phyloP scores from a whole-genome alignment of 1,140 invertebrate species.

The Bombus superbus region DNA sequence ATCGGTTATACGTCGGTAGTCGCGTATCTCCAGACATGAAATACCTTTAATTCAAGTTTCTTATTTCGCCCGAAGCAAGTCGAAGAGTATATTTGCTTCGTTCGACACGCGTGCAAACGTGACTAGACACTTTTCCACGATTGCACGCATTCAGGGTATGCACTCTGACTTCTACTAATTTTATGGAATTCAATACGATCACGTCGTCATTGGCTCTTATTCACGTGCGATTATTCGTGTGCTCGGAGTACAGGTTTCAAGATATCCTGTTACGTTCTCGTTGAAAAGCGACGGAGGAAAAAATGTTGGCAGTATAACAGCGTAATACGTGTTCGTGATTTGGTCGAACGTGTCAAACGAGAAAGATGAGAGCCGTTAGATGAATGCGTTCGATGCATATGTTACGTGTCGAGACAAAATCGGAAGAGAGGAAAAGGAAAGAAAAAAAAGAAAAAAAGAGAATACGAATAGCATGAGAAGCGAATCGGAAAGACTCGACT shows the following conservation, averaged over 20 bases:
- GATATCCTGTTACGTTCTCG: slow-evolving; percentile 7
- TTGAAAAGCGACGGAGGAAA: neutral
- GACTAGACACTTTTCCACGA: slow-evolving; percentile 62
- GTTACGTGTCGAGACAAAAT: slow-evolving; percentile 5
- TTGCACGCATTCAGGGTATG: slow-evolving; percentile 58
- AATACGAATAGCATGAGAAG: slow-evolving; percentile 36
- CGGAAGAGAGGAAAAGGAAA: neutral
- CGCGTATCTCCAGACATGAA: neutral
- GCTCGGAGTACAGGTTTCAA: neutral
- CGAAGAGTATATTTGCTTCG: neutral
- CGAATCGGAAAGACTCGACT: slow-evolving; percentile 75
- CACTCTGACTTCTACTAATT: slow-evolving; percentile 59
- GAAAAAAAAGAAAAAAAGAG: neutral
- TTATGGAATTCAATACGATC: slow-evolving; percentile 52
- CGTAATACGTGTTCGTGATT: slow-evolving; percentile 50
- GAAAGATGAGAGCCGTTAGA: neutral
- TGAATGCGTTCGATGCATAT: slow-evolving; percentile 40
- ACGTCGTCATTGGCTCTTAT: slow-evolving; percentile 43
- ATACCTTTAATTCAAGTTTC: slow-evolving; percentile 13
- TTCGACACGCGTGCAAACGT: slow-evolving; percentile 53
- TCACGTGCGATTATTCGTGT: slow-evolving; percentile 59
- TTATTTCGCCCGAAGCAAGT: neutral
- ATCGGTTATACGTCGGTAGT: slow-evolving; percentile 1
- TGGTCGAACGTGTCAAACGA: slow-evolving; percentile 46
- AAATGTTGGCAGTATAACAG: slow-evolving; percentile 1